Conservation (phyloP, 1,140 invertebrate species). For the Zaprionus vittiger region DNA sequence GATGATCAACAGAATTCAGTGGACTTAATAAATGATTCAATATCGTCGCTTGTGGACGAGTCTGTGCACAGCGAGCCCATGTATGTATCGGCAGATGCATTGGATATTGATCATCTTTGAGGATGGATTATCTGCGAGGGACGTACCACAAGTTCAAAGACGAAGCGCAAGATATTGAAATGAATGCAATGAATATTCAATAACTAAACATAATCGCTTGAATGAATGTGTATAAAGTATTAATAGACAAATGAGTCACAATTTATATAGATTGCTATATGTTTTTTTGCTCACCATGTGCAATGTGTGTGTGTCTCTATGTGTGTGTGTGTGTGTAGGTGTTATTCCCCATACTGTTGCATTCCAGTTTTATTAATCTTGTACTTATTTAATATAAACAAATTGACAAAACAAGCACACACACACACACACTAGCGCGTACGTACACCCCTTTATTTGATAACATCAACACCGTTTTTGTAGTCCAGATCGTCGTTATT, state of each 20-base stretch:
- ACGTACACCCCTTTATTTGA: neutral
- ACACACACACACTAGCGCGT: no score
- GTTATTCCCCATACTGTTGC: neutral
- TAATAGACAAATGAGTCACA: slow-evolving; percentile 18
- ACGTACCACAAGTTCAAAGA: slow-evolving; percentile 23
- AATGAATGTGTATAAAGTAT: slow-evolving; percentile 32
- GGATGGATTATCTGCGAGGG: no score
- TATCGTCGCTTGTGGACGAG: slow-evolving; percentile 65
- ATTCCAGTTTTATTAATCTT: slow-evolving; percentile 28
- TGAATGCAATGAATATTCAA: neutral
- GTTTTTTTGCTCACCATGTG: slow-evolving; percentile 9
- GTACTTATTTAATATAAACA: neutral
- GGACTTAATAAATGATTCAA: slow-evolving; percentile 67
- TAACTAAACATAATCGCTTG: slow-evolving; percentile 40
- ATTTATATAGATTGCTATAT: slow-evolving; percentile 6
- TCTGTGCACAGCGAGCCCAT: slow-evolving; percentile 55
- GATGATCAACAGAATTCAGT: slow-evolving; percentile 54
- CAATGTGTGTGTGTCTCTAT: neutral
- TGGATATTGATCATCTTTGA: slow-evolving; percentile 74
- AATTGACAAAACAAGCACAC: neutral
- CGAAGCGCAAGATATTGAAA: neutral
- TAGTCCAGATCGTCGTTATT: slow-evolving; percentile 2
- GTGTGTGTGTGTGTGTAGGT: neutral
- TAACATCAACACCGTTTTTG: neutral
- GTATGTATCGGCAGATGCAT: slow-evolving; percentile 60